These are phyloP conservation scores for Myopa tessellatipennis DNA, from an alignment of 2,888 invertebrate species.

Conservation along the genomic window DNA sequence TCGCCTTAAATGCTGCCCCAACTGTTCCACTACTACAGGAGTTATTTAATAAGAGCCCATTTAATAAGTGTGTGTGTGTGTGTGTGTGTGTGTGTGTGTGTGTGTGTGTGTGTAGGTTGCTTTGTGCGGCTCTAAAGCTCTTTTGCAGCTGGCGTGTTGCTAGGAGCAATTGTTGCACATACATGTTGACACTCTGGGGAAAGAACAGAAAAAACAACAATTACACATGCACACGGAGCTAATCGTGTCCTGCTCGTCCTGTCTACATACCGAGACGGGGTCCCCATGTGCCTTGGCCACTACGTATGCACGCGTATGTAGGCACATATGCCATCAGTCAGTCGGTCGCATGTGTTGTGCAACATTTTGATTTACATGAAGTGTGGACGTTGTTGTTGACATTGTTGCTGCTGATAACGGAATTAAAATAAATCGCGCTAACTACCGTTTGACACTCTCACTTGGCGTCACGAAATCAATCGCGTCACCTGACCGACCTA, in stretches of 20 bases:
- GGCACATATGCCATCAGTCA: background rate
- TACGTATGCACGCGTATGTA: background rate
- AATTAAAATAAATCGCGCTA: slow-evolving; percentile 34
- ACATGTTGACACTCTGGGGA: slow-evolving; percentile 17
- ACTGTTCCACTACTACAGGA: background rate
- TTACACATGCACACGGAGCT: slow-evolving; percentile 1
- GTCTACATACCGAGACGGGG: background rate
- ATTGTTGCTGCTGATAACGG: slow-evolving; percentile 31
- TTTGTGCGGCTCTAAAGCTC: background rate
- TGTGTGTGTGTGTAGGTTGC: background rate
- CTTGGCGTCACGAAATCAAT: slow-evolving; percentile 14
- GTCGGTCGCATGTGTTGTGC: slow-evolving; percentile 11
- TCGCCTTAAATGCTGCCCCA: too few species aligned
- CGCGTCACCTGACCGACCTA: slow-evolving; percentile 3
- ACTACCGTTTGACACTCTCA: slow-evolving; percentile 14
- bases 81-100: background rate
- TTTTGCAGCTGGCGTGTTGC: slow-evolving; percentile 13
- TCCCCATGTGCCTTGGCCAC: background rate
- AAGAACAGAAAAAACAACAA: slow-evolving; percentile 10
- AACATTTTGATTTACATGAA: slow-evolving; percentile 30
- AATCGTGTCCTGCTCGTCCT: slow-evolving; percentile 11
- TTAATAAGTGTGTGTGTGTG: background rate
- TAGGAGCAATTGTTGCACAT: slow-evolving; percentile 3
- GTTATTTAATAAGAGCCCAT: background rate
- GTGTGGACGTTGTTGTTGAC: slow-evolving; percentile 17